phyloP scores from a whole-genome alignment of 30 jellyfish, hydroid and myxozoan species.

The Aurelia coerulea region DNA sequence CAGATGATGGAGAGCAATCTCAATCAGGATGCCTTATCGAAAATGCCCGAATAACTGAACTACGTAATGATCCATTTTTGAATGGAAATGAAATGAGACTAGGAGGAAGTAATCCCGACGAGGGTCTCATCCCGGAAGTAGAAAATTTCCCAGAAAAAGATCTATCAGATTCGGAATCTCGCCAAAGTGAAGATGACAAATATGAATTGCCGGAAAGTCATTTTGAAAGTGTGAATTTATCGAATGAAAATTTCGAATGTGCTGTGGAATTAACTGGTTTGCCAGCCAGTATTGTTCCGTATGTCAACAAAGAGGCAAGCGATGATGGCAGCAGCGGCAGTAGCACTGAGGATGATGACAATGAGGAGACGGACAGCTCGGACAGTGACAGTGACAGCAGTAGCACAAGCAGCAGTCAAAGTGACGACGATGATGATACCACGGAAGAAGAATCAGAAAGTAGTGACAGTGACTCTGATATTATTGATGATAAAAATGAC shows the following conservation, averaged over 20 bases:
- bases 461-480: conserved; percentile 59
- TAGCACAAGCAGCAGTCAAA: conserved; percentile 46
- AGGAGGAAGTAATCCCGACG: conserved; percentile 25
- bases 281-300: neutral
- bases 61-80: conserved; percentile 43
- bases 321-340: conserved; percentile 57
- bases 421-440: conserved; percentile 39
- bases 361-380: conserved; percentile 39
- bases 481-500: conserved; percentile 19
- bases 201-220: conserved; percentile 43
- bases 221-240: conserved; percentile 30
- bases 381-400: conserved; percentile 55
- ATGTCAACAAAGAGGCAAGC: conserved; percentile 23
- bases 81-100: conserved; percentile 26
- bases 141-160: conserved; percentile 44
- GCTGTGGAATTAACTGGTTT: conserved; percentile 21
- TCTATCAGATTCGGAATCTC: conserved; percentile 12
- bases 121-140: conserved; percentile 30
- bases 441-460: conserved; percentile 40
- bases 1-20: neutral
- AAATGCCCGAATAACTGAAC: conserved; percentile 27
- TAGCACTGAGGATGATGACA: conserved; percentile 39
- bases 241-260: conserved; percentile 28
- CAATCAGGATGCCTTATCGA: conserved; percentile 3
- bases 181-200: conserved; percentile 6